Percentiles rank a stretch among this genome's conserved stretches.
Evolutionary conservation across 2,797 vertebrate genomes (phyloP).

Genomic region (Pterois miles): DNA sequence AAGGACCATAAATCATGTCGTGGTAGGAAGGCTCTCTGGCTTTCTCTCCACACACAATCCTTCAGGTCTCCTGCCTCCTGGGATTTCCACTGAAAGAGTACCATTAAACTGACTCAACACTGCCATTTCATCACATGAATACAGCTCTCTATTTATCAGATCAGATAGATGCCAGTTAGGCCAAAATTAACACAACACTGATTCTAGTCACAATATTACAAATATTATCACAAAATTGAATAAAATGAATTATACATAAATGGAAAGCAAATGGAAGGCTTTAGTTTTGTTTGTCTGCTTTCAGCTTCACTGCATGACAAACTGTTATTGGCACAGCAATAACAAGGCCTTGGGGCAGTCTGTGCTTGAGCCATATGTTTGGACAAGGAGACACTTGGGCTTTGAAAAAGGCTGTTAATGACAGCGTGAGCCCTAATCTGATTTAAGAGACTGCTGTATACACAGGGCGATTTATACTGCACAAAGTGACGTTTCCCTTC

Average conservation of each 20-base stretch:
- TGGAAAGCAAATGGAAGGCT: conserved; percentile 68
- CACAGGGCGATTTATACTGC: conserved; percentile 18
- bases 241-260: conserved; percentile 46
- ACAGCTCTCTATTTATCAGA: conserved; percentile 28
- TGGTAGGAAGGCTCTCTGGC: conserved; percentile 47
- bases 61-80: conserved; percentile 21
- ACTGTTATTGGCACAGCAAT: conserved; percentile 84
- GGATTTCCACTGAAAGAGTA: conserved; percentile 30
- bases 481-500: conserved; percentile 24
- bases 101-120: conserved; percentile 35
- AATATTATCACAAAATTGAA: conserved; percentile 23
- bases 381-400: conserved; percentile 77
- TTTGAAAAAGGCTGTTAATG: conserved; percentile 72
- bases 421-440: conserved; percentile 56
- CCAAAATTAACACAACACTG: conserved; percentile 19
- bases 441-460: conserved; percentile 52
- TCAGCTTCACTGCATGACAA: conserved; percentile 80
- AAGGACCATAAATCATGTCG: conserved; percentile 73
- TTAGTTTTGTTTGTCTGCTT: conserved; percentile 82
- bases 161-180: not conserved
- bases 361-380: conserved; percentile 83
- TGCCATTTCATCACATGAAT: conserved; percentile 35
- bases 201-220: conserved; percentile 27
- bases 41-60: conserved; percentile 35
- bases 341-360: conserved; percentile 80